Evolutionary conservation across 2,113 vertebrate species (phyloP), one percentile per base, ranked within the genome.

Genomic region (Corapipo altera): DNA sequence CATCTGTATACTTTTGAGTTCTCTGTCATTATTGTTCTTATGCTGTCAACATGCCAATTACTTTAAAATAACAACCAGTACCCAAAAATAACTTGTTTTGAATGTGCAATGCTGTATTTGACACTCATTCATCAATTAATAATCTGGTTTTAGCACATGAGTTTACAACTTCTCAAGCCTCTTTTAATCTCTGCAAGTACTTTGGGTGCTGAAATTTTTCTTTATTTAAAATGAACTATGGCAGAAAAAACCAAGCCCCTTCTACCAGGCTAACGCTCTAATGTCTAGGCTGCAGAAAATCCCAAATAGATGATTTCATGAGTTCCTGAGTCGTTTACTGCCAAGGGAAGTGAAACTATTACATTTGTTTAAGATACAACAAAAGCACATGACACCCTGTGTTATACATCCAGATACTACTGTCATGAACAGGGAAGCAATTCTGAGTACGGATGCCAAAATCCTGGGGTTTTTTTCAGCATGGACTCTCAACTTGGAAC

Each of bases 1-100:
- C 14, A 39, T 48, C 43, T 55, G 23, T 28, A 91, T 23, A 19
- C 83, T 76, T 75, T 44, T 61, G 27, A 85, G 35, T 48, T 59
- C 61, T 52, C 49, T 70, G 17, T 73, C 27, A 5, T 64, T 77
- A 74, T 39, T 62, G 23, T 35, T 89, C 48, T 76, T 59, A 70
- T 0, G 11, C 55, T 86, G 30, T 49, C 75, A 92, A 46, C 51
- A 80, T 15, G 33, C 11, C 82, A 88, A 21, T 86, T 80, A 67
- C 30, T 39, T 91, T 72, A 87, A 89, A 96, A 93, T 82, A 91
- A 89, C 71, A 62, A 85, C 8, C 62, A 79, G 54, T 15, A 80
- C 6, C 46, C 49, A 27, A 85, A 93, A 94, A 85, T 57, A 96
- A 46, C 85, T 91, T 2, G 8, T 64, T 91, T 71, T 85, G 59